Conservation (phyloP, 1,140 invertebrate genomes). For the Bombus vancouverensis region DNA sequence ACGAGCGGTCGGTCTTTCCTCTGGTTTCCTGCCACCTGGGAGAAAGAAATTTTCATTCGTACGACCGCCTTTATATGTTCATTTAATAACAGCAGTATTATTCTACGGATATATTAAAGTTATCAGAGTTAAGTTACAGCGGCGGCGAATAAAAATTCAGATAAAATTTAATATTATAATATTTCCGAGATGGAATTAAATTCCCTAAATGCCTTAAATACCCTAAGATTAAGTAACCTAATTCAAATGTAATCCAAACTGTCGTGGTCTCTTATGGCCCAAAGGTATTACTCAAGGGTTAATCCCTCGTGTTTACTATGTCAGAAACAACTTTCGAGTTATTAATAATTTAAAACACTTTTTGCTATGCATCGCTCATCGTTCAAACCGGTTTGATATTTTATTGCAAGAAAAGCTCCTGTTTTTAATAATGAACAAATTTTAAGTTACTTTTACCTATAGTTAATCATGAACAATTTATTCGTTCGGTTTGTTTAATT, state of each 20-base stretch:
- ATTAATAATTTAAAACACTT: not conserved
- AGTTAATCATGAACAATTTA: not conserved
- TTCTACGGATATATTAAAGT: too few relatives aligned
- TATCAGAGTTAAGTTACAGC: too few relatives aligned
- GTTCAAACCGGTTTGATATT: not conserved
- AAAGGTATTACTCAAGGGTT: not conserved
- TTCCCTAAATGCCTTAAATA: not conserved
- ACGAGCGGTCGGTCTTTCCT: slow-evolving; percentile 80
- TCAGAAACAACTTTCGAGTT: not conserved
- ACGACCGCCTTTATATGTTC: not conserved
- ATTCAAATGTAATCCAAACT: slow-evolving; percentile 1
- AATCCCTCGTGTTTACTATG: not conserved
- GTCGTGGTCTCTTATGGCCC: not conserved
- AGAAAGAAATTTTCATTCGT: slow-evolving; percentile 16
- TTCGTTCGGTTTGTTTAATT: not conserved
- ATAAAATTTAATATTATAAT: not conserved
- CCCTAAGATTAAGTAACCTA: not conserved
- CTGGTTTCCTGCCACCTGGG: slow-evolving; percentile 73
- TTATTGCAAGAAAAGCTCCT: not conserved
- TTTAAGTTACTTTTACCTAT: not conserved
- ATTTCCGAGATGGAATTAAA: not conserved
- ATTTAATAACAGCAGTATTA: too few relatives aligned
- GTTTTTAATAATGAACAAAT: not conserved
- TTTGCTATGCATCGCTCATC: not conserved
- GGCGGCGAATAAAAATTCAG: too few relatives aligned